Evolutionary conservation across 2,888 invertebrate genomes (phyloP).

Genomic region (Sussaba pulchella): DNA sequence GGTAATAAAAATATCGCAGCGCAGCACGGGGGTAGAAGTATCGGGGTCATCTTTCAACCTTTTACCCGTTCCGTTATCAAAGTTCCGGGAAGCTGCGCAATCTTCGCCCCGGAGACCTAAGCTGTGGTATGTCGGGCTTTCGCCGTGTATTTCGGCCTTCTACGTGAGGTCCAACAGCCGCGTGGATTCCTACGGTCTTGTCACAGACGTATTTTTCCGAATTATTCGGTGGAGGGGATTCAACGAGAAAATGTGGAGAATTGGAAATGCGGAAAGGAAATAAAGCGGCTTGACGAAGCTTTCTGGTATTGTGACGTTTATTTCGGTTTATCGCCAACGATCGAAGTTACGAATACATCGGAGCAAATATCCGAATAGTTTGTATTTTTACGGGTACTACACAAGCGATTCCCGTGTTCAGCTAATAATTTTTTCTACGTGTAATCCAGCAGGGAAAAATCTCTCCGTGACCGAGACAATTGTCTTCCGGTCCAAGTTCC

Average conservation of each 20-base stretch:
- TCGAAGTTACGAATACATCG: no score
- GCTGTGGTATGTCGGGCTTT: constrained; percentile 18
- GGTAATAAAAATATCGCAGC: constrained; percentile 23
- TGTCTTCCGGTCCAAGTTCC: no score
- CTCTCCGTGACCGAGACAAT: no score
- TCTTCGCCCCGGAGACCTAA: constrained; percentile 33
- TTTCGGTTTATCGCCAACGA: no score
- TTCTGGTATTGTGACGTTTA: no score
- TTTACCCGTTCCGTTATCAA: constrained; percentile 45
- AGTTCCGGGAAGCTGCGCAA: constrained; percentile 45
- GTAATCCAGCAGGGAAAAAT: no score
- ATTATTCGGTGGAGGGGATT: constrained; percentile 27
- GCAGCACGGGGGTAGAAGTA: not conserved
- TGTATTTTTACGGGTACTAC: no score
- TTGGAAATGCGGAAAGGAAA: no score
- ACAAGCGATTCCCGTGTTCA: no score
- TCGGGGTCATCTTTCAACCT: constrained; percentile 53
- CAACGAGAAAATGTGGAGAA: not conserved
- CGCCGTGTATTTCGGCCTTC: not conserved
- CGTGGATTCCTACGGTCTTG: constrained; percentile 2
- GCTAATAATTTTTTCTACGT: no score
- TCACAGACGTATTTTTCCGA: constrained; percentile 39
- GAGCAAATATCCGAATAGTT: no score
- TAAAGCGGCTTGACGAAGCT: no score
- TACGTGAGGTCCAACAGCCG: not conserved